Conservation (phyloP, 2,888 invertebrate species). For the Diaphora mendica region DNA sequence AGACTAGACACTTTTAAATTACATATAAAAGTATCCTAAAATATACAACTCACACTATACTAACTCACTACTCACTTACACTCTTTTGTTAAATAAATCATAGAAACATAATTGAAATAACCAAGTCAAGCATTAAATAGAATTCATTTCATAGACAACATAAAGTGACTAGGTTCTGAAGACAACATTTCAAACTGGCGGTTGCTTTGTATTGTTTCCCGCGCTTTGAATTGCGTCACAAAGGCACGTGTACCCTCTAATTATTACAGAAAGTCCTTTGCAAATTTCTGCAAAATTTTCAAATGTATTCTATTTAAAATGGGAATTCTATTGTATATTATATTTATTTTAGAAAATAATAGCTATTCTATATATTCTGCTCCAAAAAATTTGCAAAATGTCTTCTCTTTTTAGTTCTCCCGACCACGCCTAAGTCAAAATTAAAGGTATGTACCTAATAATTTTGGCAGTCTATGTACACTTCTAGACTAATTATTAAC, state of each 20-base stretch:
- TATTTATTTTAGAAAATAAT: neutral
- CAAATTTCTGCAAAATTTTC: neutral
- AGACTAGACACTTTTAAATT: neutral
- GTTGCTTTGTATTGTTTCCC: conserved; percentile 28
- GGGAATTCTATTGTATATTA: conserved; percentile 1
- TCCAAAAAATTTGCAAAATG: neutral
- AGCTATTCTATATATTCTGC: neutral
- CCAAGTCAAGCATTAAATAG: neutral
- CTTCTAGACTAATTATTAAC: too few relatives aligned
- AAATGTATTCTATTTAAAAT: neutral
- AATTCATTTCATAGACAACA: neutral
- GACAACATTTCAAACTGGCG: conserved; percentile 25
- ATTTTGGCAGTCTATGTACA: too few relatives aligned
- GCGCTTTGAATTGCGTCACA: conserved; percentile 23
- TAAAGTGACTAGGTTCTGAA: neutral
- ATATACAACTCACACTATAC: neutral
- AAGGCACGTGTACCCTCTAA: conserved; percentile 16
- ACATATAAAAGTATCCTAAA: too few relatives aligned
- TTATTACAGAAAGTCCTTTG: conserved; percentile 11
- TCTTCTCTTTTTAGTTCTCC: too few relatives aligned
- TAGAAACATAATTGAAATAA: neutral
- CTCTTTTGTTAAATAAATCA: neutral
- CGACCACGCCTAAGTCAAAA: too few relatives aligned
- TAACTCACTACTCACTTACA: too few relatives aligned
- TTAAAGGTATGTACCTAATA: too few relatives aligned